phyloP scores from a whole-genome alignment of 2,797 vertebrate genomes.

The Babyrousa celebensis region DNA sequence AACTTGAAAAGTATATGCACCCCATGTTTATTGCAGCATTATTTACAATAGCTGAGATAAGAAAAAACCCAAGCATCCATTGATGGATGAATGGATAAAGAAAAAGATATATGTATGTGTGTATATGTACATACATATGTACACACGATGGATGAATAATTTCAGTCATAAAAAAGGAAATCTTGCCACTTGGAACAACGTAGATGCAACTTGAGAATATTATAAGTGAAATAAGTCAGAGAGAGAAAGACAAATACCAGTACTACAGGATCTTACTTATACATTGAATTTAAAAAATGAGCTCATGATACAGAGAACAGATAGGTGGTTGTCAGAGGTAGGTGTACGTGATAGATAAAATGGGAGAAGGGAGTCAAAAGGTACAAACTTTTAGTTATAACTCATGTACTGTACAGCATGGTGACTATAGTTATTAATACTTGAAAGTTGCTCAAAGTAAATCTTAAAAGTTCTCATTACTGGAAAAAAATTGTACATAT shows the following conservation, averaged over 20 bases:
- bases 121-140: not conserved
- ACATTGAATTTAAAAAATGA: not conserved
- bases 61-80: not conserved
- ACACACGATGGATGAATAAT: not conserved
- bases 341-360: not conserved
- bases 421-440: not conserved
- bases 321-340: not conserved
- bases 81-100: not conserved
- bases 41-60: no score
- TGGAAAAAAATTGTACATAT: no score
- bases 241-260: not conserved
- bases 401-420: not conserved
- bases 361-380: not conserved
- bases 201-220: not conserved
- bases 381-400: not conserved
- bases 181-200: not conserved
- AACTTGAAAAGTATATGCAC: not conserved
- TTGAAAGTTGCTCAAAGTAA: not conserved
- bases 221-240: not conserved
- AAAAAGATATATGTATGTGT: not conserved
- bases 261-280: not conserved
- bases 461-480: no score
- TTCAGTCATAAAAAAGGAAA: not conserved
- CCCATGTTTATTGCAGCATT: not conserved
- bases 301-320: not conserved